Conservation (phyloP, 2,113 vertebrate species). For the Alouatta palliata region DNA sequence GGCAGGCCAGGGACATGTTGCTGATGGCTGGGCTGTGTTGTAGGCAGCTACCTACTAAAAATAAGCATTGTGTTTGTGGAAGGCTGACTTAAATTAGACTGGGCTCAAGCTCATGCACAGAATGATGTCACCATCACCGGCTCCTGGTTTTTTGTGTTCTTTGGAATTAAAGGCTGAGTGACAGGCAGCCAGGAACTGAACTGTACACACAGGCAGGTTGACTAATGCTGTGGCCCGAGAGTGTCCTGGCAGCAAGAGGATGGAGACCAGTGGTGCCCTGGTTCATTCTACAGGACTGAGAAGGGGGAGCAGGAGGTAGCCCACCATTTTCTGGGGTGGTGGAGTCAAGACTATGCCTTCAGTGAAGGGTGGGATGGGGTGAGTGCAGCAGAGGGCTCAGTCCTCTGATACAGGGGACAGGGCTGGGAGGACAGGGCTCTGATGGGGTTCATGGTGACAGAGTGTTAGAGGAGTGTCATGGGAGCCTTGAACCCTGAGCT, state of each 20-base stretch:
- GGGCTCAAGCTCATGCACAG: not conserved
- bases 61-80: constrained; percentile 31
- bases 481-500: not conserved
- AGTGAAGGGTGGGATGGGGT: not conserved
- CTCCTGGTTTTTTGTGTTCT: not conserved
- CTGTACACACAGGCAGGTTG: not conserved
- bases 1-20: not conserved
- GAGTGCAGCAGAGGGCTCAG: not conserved
- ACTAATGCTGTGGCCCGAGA: not conserved
- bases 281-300: not conserved
- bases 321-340: not conserved
- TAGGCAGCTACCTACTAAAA: constrained; percentile 47
- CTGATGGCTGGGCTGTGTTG: not conserved
- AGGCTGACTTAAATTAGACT: constrained; percentile 35
- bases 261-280: not conserved
- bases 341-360: not conserved
- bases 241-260: not conserved
- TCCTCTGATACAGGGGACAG: too few species aligned
- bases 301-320: not conserved
- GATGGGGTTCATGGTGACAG: fast-evolving
- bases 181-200: not conserved
- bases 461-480: not conserved
- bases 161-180: not conserved
- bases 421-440: not conserved
- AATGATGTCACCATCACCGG: not conserved